Percentiles rank a stretch among this genome's conserved stretches.
phyloP scores from a whole-genome alignment of 2,797 vertebrate genomes.

The Leptodactylus fallax region DNA sequence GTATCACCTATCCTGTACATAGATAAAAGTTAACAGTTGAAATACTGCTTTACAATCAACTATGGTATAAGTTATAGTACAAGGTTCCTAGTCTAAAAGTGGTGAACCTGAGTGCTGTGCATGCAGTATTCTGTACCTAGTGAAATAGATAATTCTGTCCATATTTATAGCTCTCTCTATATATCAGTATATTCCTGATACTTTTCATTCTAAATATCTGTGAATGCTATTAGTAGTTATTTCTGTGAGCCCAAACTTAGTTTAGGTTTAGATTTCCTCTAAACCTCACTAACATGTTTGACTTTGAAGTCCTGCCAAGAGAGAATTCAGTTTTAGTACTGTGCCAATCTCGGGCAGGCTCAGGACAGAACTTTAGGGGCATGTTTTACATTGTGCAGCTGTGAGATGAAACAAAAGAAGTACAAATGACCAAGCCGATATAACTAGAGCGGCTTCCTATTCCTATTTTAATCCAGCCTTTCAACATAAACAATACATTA shows the following conservation, averaged over 20 bases:
- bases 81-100: neutral
- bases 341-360: neutral
- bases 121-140: neutral
- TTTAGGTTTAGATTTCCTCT: conserved; percentile 10
- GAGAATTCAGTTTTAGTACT: neutral
- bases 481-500: neutral
- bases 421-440: neutral
- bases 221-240: neutral
- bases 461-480: neutral
- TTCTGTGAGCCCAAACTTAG: neutral
- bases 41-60: neutral
- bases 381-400: neutral
- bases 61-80: neutral
- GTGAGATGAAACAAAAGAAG: neutral
- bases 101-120: neutral
- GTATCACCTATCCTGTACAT: neutral
- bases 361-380: neutral
- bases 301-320: conserved; percentile 13
- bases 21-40: neutral
- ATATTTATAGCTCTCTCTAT: neutral
- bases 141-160: too few relatives aligned
- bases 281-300: conserved; percentile 6
- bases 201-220: neutral
- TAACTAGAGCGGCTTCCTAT: neutral
- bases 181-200: neutral